Base-by-base conservation (phyloP, 2,113 vertebrate species). In the Sula dactylatra region DNA sequence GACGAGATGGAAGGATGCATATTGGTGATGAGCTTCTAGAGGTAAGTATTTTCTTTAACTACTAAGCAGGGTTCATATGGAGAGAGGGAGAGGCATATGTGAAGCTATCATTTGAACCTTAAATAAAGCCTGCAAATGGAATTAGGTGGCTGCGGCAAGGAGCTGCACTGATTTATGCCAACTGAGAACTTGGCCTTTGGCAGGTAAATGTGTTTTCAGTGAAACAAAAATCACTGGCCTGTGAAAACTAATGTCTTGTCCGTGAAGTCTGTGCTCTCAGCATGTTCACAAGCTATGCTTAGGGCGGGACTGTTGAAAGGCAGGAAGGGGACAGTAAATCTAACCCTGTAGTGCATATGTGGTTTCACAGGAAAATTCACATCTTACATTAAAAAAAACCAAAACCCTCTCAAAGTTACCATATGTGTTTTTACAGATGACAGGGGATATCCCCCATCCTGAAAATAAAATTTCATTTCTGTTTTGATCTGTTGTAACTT, bases 21-120 rank as follows among this genome's bases (percentile, higher is more conserved):
- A 97, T 99, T 16, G 99, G 99, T 13, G 99, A 99, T 54, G 99
- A 99, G 27, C 98, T 99, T 84, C 97, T 99, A 83, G 99, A 99
- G 99, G 99, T 99, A 73, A 98, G 95, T 9, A 34, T 55, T 90
- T 62, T 54, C 66, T 84, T 69, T 10, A 59, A 27, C 34, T 89
- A 8, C 69, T 21, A 13, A 58, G 42, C n/a, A 47, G 45, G 36
- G n/a, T 45, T 93, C 42, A 0, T 61, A 26, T 38, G 76, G 50
- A 56, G 44, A 52, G 71, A 74, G 50, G 59, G 70, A 55, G 70
- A 82, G 47, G 73, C 90, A 45, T 85, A 32, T 74, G 50, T 50
- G 40, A 64, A 81, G 54, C 49, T 67, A 27, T n/a, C 22, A 0
- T 44, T 6, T 83, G 74, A 90, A 59, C 70, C 65, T 86, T 92